Evolutionary conservation across 92 coral and sea anemone species (phyloP), one percentile per base, ranked within the genome.

Genomic region (Palythoa caribaeorum): DNA sequence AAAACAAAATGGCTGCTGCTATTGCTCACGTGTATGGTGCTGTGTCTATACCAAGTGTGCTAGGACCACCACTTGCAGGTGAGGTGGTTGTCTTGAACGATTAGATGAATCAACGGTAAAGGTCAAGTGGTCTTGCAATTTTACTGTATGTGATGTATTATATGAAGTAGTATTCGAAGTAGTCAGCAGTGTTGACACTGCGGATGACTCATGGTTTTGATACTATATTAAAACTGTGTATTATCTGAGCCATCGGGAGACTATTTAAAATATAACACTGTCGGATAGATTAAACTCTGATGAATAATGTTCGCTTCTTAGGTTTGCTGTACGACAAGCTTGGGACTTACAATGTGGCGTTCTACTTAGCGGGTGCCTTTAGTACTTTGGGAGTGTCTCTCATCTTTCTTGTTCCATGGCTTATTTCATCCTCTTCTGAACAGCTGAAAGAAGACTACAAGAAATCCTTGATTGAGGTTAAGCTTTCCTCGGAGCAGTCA

Each of bases 41-140:
- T 16, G 94, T 91, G 19, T 92, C 97, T 16, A 78, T 92, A 57
- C 93, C 92, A 51, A 90, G 89, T 52, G 89, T 93, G 28, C 19
- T 92, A 15, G 94, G 92, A 15, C 94, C 97, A 1, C 97, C 97
- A 50, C 79, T 94, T 48, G 97, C 97, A 66, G 97, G 97, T 92
- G 69, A 55, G 95, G 53, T 15, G 8, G 17, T 1, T 6, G 5
- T 60, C 6, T 16, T 14, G 28, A 28, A 28, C 28, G 28, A 28
- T 28, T 28, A 28, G 28, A 28, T 28, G 28, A 28, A 28, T 28
- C 28, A 28, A 28, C 28, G 28, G 28, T 51, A 51, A 6, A 51
- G 55, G 55, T 1, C 55, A 6, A 6, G 55, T 6, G 11, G 8
- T 6, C 55, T 6, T 6, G 6, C 55, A 6, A 11, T 51, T 51